A percentile compares a stretch with the other conserved stretches of the same genome.
Conservation (phyloP, 2,797 vertebrate species). For the Gadopsis marmoratus region DNA sequence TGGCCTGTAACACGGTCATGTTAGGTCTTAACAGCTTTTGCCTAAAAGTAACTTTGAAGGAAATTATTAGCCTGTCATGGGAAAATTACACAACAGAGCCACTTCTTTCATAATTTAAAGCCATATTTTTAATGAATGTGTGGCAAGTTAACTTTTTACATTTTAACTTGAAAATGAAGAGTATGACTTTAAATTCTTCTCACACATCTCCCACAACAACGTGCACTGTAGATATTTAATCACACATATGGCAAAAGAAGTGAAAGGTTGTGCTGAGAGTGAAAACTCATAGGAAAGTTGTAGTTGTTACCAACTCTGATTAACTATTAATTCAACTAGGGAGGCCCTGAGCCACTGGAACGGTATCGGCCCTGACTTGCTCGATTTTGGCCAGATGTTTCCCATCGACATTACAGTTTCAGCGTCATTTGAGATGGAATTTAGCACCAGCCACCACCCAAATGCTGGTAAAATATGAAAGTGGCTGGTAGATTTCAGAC, state of each 20-base stretch:
- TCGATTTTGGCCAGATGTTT: not conserved
- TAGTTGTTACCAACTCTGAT: too few relatives aligned
- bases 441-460: too few relatives aligned
- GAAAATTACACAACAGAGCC: conserved; percentile 15
- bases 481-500: too few relatives aligned
- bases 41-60: conserved; percentile 59
- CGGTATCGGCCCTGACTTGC: too few relatives aligned
- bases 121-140: not conserved
- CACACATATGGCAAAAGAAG: not conserved
- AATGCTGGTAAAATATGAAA: too few relatives aligned
- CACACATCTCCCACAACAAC: not conserved
- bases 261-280: not conserved
- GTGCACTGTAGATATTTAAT: not conserved
- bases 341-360: too few relatives aligned
- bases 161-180: conserved; percentile 3
- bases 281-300: not conserved
- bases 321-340: too few relatives aligned
- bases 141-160: not conserved
- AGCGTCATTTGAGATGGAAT: too few relatives aligned
- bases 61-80: conserved; percentile 46
- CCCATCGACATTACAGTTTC: not conserved
- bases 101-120: not conserved
- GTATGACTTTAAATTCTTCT: not conserved
- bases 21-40: conserved; percentile 56
- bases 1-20: conserved; percentile 65